phyloP scores from a whole-genome alignment of 2,113 vertebrate genomes.

The Psittacula cyanocephala region DNA sequence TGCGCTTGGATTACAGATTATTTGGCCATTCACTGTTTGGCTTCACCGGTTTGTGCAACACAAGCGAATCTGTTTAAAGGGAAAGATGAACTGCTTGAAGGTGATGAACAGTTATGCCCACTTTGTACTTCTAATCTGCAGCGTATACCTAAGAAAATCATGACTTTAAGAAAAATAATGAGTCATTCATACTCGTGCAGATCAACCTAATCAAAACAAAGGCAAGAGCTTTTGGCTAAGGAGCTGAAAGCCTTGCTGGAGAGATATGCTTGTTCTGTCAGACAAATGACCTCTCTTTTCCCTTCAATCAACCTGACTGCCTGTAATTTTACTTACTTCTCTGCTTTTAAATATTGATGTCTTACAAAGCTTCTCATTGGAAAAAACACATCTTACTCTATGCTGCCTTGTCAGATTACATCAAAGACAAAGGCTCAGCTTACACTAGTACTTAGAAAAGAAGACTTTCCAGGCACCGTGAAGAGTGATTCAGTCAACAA shows the following conservation, averaged over 20 bases:
- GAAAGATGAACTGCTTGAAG: background rate
- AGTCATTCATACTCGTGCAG: background rate
- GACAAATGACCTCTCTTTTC: background rate
- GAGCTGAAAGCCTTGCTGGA: background rate
- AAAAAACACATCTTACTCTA: background rate
- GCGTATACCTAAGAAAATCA: background rate
- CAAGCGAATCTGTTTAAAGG: background rate
- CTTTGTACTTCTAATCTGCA: background rate
- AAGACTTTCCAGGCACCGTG: background rate
- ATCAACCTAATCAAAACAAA: background rate
- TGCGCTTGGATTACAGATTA: background rate
- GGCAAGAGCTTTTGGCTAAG: background rate
- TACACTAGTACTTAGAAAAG: background rate
- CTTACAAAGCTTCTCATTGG: constrained; percentile 14
- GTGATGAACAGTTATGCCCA: background rate
- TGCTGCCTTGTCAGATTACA: constrained; percentile 5
- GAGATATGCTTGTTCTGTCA: background rate
- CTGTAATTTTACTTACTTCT: constrained; percentile 30
- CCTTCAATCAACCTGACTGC: background rate
- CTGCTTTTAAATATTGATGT: constrained; percentile 27
- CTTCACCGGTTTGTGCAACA: background rate
- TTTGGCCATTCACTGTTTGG: background rate
- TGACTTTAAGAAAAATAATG: background rate
- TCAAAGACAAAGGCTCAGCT: background rate
- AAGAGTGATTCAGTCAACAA: background rate